Evolutionary conservation across 2,113 vertebrate species (phyloP), one percentile per base, ranked within the genome.

Genomic region (Micronycteris hirsuta): DNA sequence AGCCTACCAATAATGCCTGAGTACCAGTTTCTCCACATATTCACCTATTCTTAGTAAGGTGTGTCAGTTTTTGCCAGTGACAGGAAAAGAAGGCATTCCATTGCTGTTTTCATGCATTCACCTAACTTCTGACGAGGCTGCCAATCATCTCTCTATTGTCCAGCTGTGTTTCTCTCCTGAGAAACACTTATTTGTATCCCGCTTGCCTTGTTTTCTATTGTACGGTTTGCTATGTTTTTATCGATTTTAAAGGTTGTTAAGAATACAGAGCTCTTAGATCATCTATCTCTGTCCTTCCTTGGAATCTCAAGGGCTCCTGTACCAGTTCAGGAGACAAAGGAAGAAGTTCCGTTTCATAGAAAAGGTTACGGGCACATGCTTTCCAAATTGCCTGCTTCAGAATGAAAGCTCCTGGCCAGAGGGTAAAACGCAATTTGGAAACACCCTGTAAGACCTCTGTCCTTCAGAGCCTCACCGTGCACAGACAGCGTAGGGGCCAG

Each of bases 261-360:
- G 45, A 58, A 70, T 31, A 86, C 81, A 92, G 61, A 92, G 85
- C 78, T 67, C 65, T 87, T 76, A 67, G 73, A 73, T 94, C 82
- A 45, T 83, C 47, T 24, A 26, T 63, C n/a, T 73, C 71, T 80
- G 28, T 89, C 80, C 89, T 87, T 67, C 28, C 61, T 43, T 61
- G n/a, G 80, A 90, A 20, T 65, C 91, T 87, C 52, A 49, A 84
- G 85, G 16, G 45, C 47, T 52, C 77, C 76, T 56, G 2, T 17
- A 84, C 68, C n/a, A 4, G 16, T 38, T 38, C 56, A 38, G 81
- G 77, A 67, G 89, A 56, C 56, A 86, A 73, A 82, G 41, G 77
- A 71, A 73, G 58, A 63, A 86, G 52, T 65, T 45, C 36, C 56
- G 49, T 68, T 84, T 84, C 20, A 5, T 47, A 38, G 81, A 56